Evolutionary conservation across 1,140 invertebrate genomes (phyloP), one percentile per base, ranked within the genome.

Genomic region (Panagrolaimus sp.): DNA sequence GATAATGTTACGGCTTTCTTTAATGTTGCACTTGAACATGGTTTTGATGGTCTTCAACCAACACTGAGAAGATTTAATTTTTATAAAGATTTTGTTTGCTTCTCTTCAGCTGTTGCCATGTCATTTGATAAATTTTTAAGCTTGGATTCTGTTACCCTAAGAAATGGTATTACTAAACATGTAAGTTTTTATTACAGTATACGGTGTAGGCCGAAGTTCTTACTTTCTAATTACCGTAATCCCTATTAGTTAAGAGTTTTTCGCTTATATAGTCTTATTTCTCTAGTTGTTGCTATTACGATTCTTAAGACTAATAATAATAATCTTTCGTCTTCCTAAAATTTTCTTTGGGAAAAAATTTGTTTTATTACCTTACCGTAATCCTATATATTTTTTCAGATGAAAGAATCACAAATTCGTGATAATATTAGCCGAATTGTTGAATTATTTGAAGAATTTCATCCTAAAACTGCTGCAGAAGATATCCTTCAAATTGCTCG

Each of bases 41-140:
- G 51, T 25, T 57, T 57, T 27, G 51, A 57, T n/a, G 14, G 9
- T 11, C 51, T 57, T 20, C 20, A 57, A 20, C 51, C 51, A 27
- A 25, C 27, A 25, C 11, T 57, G 51, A 13, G 11, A 27, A 20
- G n/a, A 57, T 57, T 57, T 27, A 16, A 27, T 27, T 27, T 57
- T 27, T 57, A 57, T 8, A n/a, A 27, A 27, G 51, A 57, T 57
- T 57, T 57, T 20, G 51, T 57, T 27, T 20, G 51, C 13, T 57
- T 57, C n/a, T 25, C 51, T 0, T 25, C 20, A 20, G 51, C 51
- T 27, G 51, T 57, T 27, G 51, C 51, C 11, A 20, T 57, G 13
- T 25, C 51, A 11, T 57, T 57, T 16, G 27, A 57, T 13, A 20
- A 27, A 11, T 57, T 57, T 27, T 25, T 25, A 5, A 11, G 14